phyloP scores from a whole-genome alignment of 1,140 invertebrate genomes.

The Lordiphosa mommai region DNA sequence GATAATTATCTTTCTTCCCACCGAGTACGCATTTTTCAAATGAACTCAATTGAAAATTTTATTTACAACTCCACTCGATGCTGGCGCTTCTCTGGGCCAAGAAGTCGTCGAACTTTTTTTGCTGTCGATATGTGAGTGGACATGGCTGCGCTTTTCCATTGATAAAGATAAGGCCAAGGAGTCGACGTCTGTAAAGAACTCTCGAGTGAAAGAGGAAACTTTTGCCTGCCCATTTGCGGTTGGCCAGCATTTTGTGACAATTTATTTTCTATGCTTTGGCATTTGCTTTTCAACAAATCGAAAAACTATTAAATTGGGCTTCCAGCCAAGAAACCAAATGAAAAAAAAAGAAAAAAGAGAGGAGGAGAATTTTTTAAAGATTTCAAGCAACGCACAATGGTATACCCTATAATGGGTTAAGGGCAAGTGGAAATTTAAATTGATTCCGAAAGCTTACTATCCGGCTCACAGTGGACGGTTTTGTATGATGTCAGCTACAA shows the following conservation, averaged over 20 bases:
- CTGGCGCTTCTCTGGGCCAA: conserved; percentile 21
- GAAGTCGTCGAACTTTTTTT: conserved; percentile 66
- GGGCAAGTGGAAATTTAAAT: too few species aligned
- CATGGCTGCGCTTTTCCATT: conserved; percentile 59
- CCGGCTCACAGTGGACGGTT: too few species aligned
- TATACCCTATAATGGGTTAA: conserved; percentile 26
- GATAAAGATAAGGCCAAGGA: conserved; percentile 75
- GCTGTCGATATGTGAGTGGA: conserved; percentile 60
- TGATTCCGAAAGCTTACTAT: too few species aligned
- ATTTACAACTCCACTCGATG: conserved; percentile 50
- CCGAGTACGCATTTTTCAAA: conserved; percentile 25
- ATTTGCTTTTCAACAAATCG: conserved; percentile 74
- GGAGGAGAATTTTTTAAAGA: background rate
- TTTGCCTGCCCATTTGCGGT: conserved; percentile 11
- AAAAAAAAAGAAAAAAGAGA: conserved; percentile 16
- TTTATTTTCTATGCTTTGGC: conserved; percentile 73
- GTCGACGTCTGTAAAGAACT: conserved; percentile 36
- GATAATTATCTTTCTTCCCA: conserved; percentile 63
- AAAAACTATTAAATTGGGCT: conserved; percentile 77
- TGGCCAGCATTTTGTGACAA: conserved; percentile 71
- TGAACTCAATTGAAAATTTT: conserved; percentile 71
- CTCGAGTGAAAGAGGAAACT: conserved; percentile 22
- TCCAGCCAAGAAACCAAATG: conserved; percentile 49
- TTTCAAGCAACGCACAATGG: conserved; percentile 1
- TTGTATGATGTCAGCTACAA: too few species aligned